Evolutionary conservation across 2,888 invertebrate species (phyloP).

Genomic region (Sinohyriopsis cumingii): DNA sequence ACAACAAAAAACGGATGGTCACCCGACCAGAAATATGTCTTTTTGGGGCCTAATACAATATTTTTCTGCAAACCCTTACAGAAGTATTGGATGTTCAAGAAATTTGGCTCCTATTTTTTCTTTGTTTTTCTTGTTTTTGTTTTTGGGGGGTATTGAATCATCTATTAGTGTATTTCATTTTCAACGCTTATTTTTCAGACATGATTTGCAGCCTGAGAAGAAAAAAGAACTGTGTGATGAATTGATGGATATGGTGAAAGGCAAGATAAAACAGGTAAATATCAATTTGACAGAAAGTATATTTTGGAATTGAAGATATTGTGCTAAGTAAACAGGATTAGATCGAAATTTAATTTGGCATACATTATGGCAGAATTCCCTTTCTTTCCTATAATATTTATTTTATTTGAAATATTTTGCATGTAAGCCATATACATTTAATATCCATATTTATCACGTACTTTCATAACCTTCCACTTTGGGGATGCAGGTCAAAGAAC

Average conservation of each 20-base stretch:
- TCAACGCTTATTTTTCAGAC: constrained; percentile 34
- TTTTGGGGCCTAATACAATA: too few species aligned
- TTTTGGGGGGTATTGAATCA: background rate
- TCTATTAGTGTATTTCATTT: background rate
- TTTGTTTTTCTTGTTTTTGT: background rate
- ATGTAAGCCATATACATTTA: too few species aligned
- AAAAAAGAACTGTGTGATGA: constrained; percentile 69
- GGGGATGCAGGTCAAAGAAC: too few species aligned
- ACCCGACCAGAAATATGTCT: too few species aligned
- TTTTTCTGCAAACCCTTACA: too few species aligned
- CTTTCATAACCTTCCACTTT: too few species aligned
- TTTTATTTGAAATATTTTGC: too few species aligned
- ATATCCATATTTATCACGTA: too few species aligned
- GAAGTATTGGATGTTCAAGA: too few species aligned
- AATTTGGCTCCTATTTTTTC: too few species aligned
- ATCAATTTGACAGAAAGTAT: background rate
- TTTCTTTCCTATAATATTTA: background rate
- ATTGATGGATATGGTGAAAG: constrained; percentile 68
- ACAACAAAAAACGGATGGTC: too few species aligned
- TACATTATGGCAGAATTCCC: background rate
- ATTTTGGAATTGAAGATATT: background rate
- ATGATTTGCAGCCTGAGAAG: constrained; percentile 51
- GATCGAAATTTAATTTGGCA: background rate
- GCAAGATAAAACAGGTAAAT: constrained; percentile 70
- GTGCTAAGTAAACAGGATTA: background rate